Base-by-base conservation (phyloP, 2,113 vertebrate species). In the Oxygymnocypris stewartii region DNA sequence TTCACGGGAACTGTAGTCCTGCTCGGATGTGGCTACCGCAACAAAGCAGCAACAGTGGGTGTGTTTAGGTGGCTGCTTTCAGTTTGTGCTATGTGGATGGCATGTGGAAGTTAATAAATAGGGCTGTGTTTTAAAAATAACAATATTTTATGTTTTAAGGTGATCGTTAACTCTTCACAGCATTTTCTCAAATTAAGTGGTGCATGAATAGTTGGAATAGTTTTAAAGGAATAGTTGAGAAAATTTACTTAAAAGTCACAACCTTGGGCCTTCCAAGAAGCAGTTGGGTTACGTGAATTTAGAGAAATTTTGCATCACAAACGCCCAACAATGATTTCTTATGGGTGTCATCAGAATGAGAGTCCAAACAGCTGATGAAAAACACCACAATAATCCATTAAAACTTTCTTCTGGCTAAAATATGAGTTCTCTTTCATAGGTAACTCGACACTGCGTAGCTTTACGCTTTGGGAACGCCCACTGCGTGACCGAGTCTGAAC, bases 1-100 rank as follows among this genome's bases (percentile, higher is more conserved):
- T 4, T 76, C 37, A 28, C 79, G 88, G 88, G 83, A 87, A 1
- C 7, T 87, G 86, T 82, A 87, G 88, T 89, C 59, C 28, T 75
- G 20, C 9, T 10, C 81, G n/a, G 35, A 37, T 16, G 0, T 4
- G 35, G 23, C 31, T 20, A 13, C 49, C 3, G 76, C 51, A 79
- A 79, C 59, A 44, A 81, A 81, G 28, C 18, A 20, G 8, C 1
- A 35, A 10, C 18, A 28, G 1, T 14, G 28, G 28, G 59, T 49
- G 14, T 86, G 25, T 71, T 74, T 13, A 44, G 77, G 10, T 35
- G 6, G 28, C 18, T 57, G 76, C 28, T 23, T 73, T 73, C 35
- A 11, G 18, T 4, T 37, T 20, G 67, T 37, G 67, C 14, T 71
- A 1, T 73, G 35, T 73, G 69, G 69, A 40, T 12, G 35, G 18